phyloP scores from a whole-genome alignment of 2,797 vertebrate genomes.

The Falco biarmicus region DNA sequence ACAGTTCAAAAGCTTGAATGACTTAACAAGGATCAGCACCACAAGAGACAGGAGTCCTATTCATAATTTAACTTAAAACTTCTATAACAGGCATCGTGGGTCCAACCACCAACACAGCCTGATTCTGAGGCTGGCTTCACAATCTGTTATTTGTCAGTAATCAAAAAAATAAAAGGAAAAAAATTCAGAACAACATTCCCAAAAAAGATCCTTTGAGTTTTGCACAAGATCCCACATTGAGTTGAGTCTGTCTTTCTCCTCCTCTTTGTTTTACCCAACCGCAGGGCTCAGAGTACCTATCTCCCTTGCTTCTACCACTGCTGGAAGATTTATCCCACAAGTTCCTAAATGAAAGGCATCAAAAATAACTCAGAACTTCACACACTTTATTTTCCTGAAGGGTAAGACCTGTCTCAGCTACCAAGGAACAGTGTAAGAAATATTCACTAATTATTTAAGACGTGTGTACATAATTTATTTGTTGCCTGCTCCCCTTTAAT shows the following conservation, averaged over 20 bases:
- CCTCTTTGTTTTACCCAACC: neutral
- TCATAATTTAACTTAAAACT: neutral
- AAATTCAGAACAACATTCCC: neutral
- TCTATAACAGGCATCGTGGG: neutral
- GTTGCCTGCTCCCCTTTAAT: neutral
- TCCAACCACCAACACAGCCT: neutral
- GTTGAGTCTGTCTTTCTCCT: neutral
- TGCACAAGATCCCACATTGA: neutral
- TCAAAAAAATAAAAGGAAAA: neutral
- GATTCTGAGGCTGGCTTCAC: neutral
- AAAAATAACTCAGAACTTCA: neutral
- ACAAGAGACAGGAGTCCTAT: neutral
- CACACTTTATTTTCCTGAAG: neutral
- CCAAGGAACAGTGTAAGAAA: neutral
- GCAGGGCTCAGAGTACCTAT: fast-evolving
- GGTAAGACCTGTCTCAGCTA: neutral
- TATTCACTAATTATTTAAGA: slow-evolving; percentile 19
- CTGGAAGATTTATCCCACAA: neutral
- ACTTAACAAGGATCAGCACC: neutral
- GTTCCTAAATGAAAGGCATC: neutral
- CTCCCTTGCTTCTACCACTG: neutral
- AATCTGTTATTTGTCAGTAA: neutral
- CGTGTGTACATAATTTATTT: neutral
- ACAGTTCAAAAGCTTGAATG: neutral
- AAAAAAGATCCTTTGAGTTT: neutral